phyloP scores from a whole-genome alignment of 2,888 invertebrate genomes.

The Ariolimax columbianus region DNA sequence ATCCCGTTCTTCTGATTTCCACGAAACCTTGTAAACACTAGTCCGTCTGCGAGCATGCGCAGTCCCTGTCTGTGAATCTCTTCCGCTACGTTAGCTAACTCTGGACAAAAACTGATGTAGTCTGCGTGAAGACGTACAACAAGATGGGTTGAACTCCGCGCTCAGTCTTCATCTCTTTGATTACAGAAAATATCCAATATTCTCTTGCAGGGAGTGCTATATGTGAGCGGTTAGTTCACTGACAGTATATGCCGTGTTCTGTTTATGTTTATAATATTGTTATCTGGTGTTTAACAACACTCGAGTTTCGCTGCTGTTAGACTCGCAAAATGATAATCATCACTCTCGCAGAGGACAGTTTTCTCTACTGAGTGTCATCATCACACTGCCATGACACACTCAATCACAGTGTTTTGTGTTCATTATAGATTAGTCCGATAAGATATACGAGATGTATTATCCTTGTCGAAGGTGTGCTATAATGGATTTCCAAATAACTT shows the following conservation, averaged over 20 bases:
- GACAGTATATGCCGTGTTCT: not conserved
- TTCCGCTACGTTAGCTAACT: conserved; percentile 12
- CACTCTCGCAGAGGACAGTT: too few species aligned
- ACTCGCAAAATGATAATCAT: too few species aligned
- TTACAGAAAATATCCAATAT: not conserved
- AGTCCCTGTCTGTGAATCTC: not conserved
- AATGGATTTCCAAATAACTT: too few species aligned
- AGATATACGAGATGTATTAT: too few species aligned
- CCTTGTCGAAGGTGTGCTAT: too few species aligned
- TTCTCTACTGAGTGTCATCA: too few species aligned
- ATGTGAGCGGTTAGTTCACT: not conserved
- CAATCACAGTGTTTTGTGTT: too few species aligned
- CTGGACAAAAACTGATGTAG: not conserved
- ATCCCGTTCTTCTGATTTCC: not conserved
- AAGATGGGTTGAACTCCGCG: conserved; percentile 12
- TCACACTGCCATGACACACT: too few species aligned
- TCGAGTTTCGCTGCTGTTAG: too few species aligned
- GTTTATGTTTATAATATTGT: not conserved
- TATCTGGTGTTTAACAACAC: not conserved
- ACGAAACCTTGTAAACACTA: not conserved
- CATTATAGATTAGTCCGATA: too few species aligned
- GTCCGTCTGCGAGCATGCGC: not conserved
- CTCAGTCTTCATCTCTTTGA: not conserved
- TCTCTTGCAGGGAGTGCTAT: not conserved
- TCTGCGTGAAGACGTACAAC: not conserved